Percentiles rank a stretch among this genome's conserved stretches.
phyloP scores from a whole-genome alignment of 2,113 vertebrate genomes.

The Recurvirostra avosetta region DNA sequence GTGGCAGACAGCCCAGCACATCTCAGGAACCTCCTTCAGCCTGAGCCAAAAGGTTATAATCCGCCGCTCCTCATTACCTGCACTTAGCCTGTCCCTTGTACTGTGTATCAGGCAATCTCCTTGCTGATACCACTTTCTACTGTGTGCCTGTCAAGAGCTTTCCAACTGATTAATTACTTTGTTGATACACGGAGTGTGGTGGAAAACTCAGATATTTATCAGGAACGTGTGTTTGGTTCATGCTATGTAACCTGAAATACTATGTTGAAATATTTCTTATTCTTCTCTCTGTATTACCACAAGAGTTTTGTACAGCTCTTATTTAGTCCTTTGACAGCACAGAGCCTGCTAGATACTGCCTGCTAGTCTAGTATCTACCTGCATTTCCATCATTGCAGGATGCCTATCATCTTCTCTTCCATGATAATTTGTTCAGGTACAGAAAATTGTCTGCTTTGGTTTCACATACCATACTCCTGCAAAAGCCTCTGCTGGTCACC shows the following conservation, averaged over 20 bases:
- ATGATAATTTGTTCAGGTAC: neutral
- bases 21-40: neutral
- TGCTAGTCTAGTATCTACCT: neutral
- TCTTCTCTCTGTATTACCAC: neutral
- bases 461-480: accelerated
- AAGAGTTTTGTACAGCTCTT: neutral
- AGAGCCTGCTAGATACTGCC: neutral
- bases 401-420: neutral
- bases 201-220: neutral
- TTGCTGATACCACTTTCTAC: neutral
- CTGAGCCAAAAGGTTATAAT: neutral
- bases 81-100: neutral
- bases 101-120: neutral
- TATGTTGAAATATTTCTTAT: neutral
- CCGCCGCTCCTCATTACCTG: neutral
- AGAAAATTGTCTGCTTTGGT: neutral
- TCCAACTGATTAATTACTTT: neutral
- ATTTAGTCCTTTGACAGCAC: neutral
- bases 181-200: neutral
- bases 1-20: neutral
- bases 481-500: neutral
- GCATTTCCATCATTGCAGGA: neutral
- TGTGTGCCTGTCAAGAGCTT: neutral
- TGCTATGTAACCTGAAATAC: neutral
- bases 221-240: neutral